A percentile compares a stretch with the other conserved stretches of the same genome.
phyloP scores from a whole-genome alignment of 1,140 invertebrate species.

The Pachypeltis micranthus region DNA sequence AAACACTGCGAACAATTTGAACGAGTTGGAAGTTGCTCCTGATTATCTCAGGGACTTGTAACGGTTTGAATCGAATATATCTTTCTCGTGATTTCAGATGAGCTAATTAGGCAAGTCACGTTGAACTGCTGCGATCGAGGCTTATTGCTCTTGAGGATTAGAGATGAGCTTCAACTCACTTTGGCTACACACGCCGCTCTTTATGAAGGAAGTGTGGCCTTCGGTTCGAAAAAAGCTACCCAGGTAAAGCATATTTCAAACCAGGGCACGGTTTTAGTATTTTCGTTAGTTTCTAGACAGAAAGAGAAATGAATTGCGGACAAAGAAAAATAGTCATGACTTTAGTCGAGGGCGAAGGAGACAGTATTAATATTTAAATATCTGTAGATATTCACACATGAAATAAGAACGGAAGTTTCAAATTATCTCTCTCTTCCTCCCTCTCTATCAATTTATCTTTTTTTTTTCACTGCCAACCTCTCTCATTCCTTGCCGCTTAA shows the following conservation, averaged over 20 bases:
- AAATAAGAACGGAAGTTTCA: too few species aligned
- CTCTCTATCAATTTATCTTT: too few species aligned
- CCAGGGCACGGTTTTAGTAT: background rate
- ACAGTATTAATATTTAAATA: too few species aligned
- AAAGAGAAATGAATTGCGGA: too few species aligned
- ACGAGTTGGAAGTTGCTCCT: too few species aligned
- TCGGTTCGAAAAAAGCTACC: conserved; percentile 92
- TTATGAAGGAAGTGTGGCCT: conserved; percentile 94
- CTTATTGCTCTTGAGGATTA: conserved; percentile 72
- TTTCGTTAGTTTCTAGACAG: background rate
- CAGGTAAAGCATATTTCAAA: conserved; percentile 43
- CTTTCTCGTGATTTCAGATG: conserved; percentile 48
- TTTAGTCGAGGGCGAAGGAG: too few species aligned
- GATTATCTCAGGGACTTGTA: too few species aligned
- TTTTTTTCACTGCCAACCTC: too few species aligned
- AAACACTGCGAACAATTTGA: background rate
- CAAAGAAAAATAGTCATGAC: too few species aligned
- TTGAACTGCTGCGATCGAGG: conserved; percentile 97
- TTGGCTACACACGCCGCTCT: conserved; percentile 87
- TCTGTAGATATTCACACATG: too few species aligned
- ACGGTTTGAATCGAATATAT: background rate
- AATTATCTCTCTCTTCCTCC: too few species aligned
- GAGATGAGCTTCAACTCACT: conserved; percentile 93
- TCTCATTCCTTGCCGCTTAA: too few species aligned
- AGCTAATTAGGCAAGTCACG: conserved; percentile 86